Conservation (phyloP, 2,113 vertebrate genomes). For the Laticauda colubrina region DNA sequence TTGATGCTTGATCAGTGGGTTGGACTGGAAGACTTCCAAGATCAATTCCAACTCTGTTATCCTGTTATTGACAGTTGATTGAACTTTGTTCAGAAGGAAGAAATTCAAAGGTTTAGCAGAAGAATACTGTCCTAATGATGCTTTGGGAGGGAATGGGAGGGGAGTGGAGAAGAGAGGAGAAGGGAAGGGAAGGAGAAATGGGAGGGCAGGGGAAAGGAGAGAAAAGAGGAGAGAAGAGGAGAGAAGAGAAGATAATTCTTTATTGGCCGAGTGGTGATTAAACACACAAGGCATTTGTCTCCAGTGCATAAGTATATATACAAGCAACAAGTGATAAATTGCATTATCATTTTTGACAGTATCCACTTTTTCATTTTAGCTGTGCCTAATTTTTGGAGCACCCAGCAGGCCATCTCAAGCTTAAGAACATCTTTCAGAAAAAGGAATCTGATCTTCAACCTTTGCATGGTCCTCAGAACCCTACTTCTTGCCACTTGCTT, state of each 20-base stretch:
- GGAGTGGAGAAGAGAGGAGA: too few relatives aligned
- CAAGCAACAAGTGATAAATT: background rate
- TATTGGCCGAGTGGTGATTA: background rate
- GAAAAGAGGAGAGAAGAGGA: too few relatives aligned
- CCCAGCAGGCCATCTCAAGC: background rate
- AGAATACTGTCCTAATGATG: background rate
- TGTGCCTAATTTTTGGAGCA: background rate
- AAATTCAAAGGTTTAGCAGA: background rate
- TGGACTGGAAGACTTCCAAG: too few relatives aligned
- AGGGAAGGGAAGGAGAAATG: too few relatives aligned
- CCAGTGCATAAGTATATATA: too few relatives aligned
- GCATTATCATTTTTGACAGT: background rate
- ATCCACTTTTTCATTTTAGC: background rate
- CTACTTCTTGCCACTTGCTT: background rate
- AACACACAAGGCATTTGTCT: too few relatives aligned
- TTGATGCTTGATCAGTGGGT: too few relatives aligned
- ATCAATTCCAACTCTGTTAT: too few relatives aligned
- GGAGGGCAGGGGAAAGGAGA: too few relatives aligned
- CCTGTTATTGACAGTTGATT: background rate
- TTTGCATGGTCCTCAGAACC: background rate
- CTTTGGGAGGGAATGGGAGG: background rate
- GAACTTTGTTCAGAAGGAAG: background rate
- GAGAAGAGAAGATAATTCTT: background rate
- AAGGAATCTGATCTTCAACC: background rate
- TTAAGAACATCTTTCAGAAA: background rate